phyloP scores from a whole-genome alignment of 2,888 invertebrate genomes.

The Dascillus cervinus region DNA sequence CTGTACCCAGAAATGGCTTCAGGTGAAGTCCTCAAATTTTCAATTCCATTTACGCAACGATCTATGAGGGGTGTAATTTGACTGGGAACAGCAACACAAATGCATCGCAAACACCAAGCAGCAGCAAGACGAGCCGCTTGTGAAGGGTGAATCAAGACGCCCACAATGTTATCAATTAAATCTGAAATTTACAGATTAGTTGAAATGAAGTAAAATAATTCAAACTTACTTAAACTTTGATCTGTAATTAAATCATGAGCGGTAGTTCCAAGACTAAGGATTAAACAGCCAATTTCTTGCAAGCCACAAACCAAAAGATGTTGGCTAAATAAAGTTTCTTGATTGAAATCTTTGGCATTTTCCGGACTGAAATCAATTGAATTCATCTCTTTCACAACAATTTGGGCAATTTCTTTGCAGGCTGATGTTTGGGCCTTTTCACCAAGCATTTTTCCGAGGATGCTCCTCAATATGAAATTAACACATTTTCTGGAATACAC shows the following conservation, averaged over 20 bases:
- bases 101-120: slow-evolving; percentile 88
- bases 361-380: slow-evolving; percentile 89
- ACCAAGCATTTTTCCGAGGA: slow-evolving; percentile 88
- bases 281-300: slow-evolving; percentile 86
- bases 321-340: slow-evolving; percentile 84
- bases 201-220: slow-evolving; percentile 3
- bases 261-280: slow-evolving; percentile 88
- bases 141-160: slow-evolving; percentile 89
- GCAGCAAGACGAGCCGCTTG: slow-evolving; percentile 89
- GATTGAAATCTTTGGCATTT: slow-evolving; percentile 85
- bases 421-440: slow-evolving; percentile 96
- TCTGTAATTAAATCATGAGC: slow-evolving; percentile 86
- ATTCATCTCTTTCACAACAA: slow-evolving; percentile 92
- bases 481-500: slow-evolving; percentile 97
- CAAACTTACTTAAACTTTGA: slow-evolving; percentile 61
- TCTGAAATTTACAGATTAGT: slow-evolving; percentile 39
- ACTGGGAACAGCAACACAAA: slow-evolving; percentile 89
- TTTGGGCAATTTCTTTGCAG: slow-evolving; percentile 86
- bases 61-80: slow-evolving; percentile 92
- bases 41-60: slow-evolving; percentile 78
- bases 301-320: slow-evolving; percentile 88
- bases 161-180: slow-evolving; percentile 67
- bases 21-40: slow-evolving; percentile 81
- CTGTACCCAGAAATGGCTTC: slow-evolving; percentile 89
- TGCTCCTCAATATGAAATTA: slow-evolving; percentile 85